Conservation (phyloP, 2,113 vertebrate species). For the Corvus hawaiiensis region DNA sequence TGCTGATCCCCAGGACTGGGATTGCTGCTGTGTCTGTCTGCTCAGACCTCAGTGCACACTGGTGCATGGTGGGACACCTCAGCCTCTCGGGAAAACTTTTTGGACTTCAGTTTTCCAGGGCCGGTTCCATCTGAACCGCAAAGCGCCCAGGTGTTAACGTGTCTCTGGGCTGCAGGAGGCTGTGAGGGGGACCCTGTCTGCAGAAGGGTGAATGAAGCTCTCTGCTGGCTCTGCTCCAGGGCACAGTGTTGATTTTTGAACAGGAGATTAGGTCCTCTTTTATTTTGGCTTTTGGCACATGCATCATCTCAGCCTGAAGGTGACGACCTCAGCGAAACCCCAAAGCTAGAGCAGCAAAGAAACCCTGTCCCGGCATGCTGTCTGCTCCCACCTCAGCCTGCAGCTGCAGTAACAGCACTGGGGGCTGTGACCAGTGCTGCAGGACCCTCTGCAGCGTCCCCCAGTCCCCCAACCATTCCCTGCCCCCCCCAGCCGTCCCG, state of each 20-base stretch:
- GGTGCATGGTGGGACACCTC: neutral
- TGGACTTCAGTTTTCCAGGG: neutral
- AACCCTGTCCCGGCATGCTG: neutral
- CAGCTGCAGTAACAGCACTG: neutral
- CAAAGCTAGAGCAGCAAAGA: neutral
- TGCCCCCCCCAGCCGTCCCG: accelerated
- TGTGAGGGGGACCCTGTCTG: neutral
- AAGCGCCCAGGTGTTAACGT: accelerated
- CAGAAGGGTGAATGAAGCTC: neutral
- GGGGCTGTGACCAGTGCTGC: neutral
- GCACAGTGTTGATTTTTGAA: neutral
- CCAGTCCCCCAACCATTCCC: accelerated
- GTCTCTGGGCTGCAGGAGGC: neutral
- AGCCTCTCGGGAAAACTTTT: neutral
- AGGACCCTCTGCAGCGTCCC: neutral
- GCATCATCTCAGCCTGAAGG: neutral
- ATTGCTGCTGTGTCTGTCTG: neutral
- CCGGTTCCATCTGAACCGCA: accelerated
- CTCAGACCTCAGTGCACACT: neutral
- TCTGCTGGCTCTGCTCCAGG: neutral
- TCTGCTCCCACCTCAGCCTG: neutral
- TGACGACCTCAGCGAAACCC: neutral
- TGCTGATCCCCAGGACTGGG: neutral
- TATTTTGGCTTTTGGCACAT: neutral
- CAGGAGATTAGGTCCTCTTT: neutral